Percentiles rank a stretch among this genome's conserved stretches.
Evolutionary conservation across 2,113 vertebrate genomes (phyloP).

Genomic region (Pogona vitticeps): DNA sequence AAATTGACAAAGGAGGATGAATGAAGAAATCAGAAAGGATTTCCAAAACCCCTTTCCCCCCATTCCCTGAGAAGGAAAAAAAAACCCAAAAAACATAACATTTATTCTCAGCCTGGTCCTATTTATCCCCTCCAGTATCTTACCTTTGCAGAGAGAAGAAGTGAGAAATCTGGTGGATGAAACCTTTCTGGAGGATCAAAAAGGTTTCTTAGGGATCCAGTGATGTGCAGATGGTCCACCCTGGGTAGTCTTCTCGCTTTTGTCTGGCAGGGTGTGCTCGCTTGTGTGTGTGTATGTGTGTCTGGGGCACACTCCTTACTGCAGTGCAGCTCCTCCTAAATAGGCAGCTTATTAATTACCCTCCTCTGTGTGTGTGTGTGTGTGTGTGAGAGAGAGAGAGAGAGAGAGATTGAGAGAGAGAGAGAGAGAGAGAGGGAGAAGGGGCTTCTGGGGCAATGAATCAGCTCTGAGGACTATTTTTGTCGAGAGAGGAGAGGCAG

Average conservation of each 20-base stretch:
- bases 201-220: background rate
- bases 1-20: background rate
- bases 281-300: background rate
- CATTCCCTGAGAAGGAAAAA: background rate
- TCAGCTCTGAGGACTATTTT: slow-evolving; percentile 45
- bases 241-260: slow-evolving; percentile 55
- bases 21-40: background rate
- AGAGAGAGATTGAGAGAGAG: too few relatives aligned
- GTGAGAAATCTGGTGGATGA: background rate
- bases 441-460: slow-evolving; percentile 45
- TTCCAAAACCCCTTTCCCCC: too few relatives aligned
- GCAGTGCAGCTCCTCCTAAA: slow-evolving; percentile 80
- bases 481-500: background rate
- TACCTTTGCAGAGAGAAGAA: slow-evolving; percentile 40
- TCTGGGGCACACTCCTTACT: slow-evolving; percentile 29
- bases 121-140: background rate
- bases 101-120: too few relatives aligned
- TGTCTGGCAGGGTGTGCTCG: slow-evolving; percentile 27
- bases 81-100: background rate
- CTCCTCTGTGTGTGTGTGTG: background rate
- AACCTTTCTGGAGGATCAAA: slow-evolving; percentile 51
- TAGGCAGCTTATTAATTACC: background rate
- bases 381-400: too few relatives aligned
- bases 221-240: background rate
- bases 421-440: too few relatives aligned